Evolutionary conservation across 2,797 vertebrate genomes (phyloP), one percentile per base, ranked within the genome.

Genomic region (Alauda arvensis): DNA sequence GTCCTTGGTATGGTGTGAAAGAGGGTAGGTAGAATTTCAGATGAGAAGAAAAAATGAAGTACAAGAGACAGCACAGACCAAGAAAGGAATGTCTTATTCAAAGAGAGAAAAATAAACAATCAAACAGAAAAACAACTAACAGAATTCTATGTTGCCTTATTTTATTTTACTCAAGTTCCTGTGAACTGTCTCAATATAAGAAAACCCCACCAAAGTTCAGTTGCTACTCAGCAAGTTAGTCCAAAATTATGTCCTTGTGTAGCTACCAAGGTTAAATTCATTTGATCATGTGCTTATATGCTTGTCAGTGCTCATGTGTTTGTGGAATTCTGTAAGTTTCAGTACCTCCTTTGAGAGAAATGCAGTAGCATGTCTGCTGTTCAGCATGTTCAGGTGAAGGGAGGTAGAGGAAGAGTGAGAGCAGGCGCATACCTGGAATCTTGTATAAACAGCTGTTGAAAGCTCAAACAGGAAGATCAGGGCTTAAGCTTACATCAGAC

Each of bases 401-500:
- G 23, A 46, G 39, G 31, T 78, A 42, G 68, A 89, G 26, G 12
- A 52, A 42, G 74, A 77, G 25, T 40, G 51, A 85, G 80, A 93
- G 28, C 70, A 78, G 42, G 40, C 29, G 25, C 31, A 42, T 67
- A 94, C 85, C 87, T 92, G 80, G 52, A 81, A 53, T 78, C 45
- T 51, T 79, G 63, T 63, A 18, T 76, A 67, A 87, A 72, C 70
- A 85, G 57, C 67, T 87, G 52, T 51, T 70, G 74, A 69, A 85
- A 75, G 68, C 31, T 74, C 68, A 7, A 83, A 81, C 63, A 87
- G 87, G 65, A 90, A 72, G 69, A 81, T 85, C 74, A 67, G 46
- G 63, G 70, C 31, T 89, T 81, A 91, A 81, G 70, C 39, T 89
- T 90, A 69, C 80, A 81, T 90, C 91, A 90, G 67, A 81, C 89